Base-by-base conservation (phyloP, 2,113 vertebrate genomes). In the Mesembrinibis cayennensis region DNA sequence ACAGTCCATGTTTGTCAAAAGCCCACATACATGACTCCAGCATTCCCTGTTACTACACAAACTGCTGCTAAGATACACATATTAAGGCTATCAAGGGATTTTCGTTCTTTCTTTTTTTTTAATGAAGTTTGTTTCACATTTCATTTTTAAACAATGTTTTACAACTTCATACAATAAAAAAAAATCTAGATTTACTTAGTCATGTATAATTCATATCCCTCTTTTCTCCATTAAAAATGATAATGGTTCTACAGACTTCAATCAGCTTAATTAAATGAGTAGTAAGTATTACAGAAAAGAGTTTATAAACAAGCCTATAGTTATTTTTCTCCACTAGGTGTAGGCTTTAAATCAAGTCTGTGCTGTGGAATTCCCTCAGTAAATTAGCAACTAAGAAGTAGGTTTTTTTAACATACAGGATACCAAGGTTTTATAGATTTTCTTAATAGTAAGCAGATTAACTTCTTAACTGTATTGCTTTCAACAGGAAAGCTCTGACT, bases 401-500 rank as follows among this genome's bases (percentile, higher is more conserved):
- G n/a, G 14, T 3, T 3, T 26, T 71, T 76, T 91, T 93, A 61
- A 82, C 66, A 61, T 6, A 56, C 23, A 91, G 66, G 82, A 95
- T 82, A 89, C 52, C 78, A 82, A 85, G 69, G 84, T 82, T 95
- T 97, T 94, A 87, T 20, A 80, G 78, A 69, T 90, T 88, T 95
- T 72, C 76, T 82, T 59, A 80, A 63, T 0, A 59, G 63, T 91
- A 97, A 96, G 81, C 71, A 95, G 95, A 95, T 95, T 95, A 97
- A 94, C 91, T 82, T 95, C 96, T 95, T 94, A 95, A 93, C 84
- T 74, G 55, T 82, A 87, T 93, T 92, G 58, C 79, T 95, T 95
- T 93, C 87, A 94, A 95, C 36, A 88, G 89, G 84, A 96, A 95
- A 95, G 94, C 74, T 94, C 82, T 91, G 91, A 95, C 84, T 94